Percentiles rank a stretch among this genome's conserved stretches.
Evolutionary conservation across 1,140 invertebrate species (phyloP).

Genomic region (Macrobrachium rosenbergii): DNA sequence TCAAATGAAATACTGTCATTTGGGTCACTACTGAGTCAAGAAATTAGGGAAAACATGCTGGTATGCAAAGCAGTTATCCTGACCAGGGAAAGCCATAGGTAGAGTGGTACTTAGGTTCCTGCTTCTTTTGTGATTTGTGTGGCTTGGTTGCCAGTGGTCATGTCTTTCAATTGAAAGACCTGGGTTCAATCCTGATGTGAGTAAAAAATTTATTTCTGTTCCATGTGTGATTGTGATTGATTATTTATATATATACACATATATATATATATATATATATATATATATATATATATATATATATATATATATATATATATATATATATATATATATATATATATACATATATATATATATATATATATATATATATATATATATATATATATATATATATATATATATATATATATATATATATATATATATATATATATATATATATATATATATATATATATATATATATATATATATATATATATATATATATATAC

Average conservation of each 20-base stretch:
- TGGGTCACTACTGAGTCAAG: too few relatives aligned
- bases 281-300: slow-evolving; percentile 16
- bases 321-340: slow-evolving; percentile 9
- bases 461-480: not conserved
- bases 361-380: not conserved
- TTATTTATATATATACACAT: not conserved
- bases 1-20: too few relatives aligned
- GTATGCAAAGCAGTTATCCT: too few relatives aligned
- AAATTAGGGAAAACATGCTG: too few relatives aligned
- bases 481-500: slow-evolving; percentile 1
- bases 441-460: slow-evolving; percentile 14
- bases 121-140: too few relatives aligned
- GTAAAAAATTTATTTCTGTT: too few relatives aligned
- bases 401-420: not conserved
- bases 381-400: slow-evolving; percentile 5
- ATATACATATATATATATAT: not conserved
- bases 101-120: too few relatives aligned
- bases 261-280: slow-evolving; percentile 22
- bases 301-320: slow-evolving; percentile 16
- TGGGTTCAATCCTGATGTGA: too few relatives aligned
- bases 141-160: too few relatives aligned
- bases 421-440: not conserved
- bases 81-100: too few relatives aligned
- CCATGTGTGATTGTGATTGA: too few relatives aligned
- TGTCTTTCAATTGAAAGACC: too few relatives aligned